Base-by-base conservation (phyloP, 2,113 vertebrate genomes). In the Psilopsiagon aymara region DNA sequence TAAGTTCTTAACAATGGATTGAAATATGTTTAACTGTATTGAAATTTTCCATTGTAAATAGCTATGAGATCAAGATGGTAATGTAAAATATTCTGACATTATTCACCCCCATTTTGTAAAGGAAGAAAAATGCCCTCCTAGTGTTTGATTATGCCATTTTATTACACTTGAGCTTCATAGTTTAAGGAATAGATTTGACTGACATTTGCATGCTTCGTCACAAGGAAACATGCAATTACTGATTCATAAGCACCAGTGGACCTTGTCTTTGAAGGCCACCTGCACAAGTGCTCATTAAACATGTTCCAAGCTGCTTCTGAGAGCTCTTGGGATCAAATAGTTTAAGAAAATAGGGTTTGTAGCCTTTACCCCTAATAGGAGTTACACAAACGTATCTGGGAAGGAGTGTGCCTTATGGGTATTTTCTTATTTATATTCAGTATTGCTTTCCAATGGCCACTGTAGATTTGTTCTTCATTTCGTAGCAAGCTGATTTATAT, bases 401-500 rank as follows among this genome's bases (percentile, higher is more conserved):
- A 19, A 68, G 74, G 46, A 69, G 24, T 8, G 27, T 60, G 24
- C 33, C 39, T 86, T 88, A 44, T 27, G n/a, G 31, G 35, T 76
- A 55, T n/a, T 91, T 82, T 71, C 11, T 16, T 88, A 46, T 57
- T 81, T 83, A 43, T 13, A 14, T 64, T 90, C 33, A 7, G 3
- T 33, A 55, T 76, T 13, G 5, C 33, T 88, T 80, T 78, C 33
- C 52, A 83, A 47, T 16, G 18, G 68, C 55, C 39, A 11, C 13
- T 51, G 44, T 19, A 74, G 71, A 43, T 80, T 88, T 90, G 28
- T 67, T 90, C 49, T 79, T 39, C 8, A 1, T 68, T 96, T 83
- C 68, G 28, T 39, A 78, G 68, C 71, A 86, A 74, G 55, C 64
- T 86, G 88, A 96, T 95, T 95, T 95, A 88, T 80, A 59, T 47